Conservation (phyloP, 2,113 vertebrate species). For the Petrocephalus microphthalmus region DNA sequence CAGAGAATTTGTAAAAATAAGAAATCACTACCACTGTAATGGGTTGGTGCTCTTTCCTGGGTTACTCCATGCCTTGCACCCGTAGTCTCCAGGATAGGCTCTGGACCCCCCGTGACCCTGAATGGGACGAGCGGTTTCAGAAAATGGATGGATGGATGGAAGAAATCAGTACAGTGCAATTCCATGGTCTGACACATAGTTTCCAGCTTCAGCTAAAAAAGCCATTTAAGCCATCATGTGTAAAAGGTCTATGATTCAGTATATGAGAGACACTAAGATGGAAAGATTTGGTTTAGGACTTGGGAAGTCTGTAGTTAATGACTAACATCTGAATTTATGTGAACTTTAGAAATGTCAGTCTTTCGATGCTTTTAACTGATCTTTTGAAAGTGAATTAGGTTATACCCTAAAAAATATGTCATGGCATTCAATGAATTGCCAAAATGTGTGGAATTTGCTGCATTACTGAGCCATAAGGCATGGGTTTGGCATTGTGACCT, state of each 20-base stretch:
- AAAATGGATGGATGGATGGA: not conserved
- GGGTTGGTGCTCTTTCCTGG: too few species aligned
- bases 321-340: slow-evolving; percentile 6
- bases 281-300: not conserved
- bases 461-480: not conserved
- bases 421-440: not conserved
- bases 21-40: not conserved
- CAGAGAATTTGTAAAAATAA: not conserved
- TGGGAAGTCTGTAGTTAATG: slow-evolving; percentile 8
- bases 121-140: not conserved
- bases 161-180: not conserved
- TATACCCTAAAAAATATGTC: not conserved
- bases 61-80: not conserved
- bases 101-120: not conserved
- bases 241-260: not conserved
- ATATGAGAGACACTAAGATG: not conserved
- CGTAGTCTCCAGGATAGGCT: not conserved
- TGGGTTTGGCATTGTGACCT: not conserved
- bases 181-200: not conserved
- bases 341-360: not conserved
- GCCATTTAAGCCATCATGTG: not conserved
- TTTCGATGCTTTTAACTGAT: not conserved
- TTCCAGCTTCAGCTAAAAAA: not conserved
- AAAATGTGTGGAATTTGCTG: not conserved
- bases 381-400: not conserved